These are phyloP conservation scores for Callyntrura sp. DNA, from an alignment of 2,888 invertebrate species.

Conservation along the genomic window DNA sequence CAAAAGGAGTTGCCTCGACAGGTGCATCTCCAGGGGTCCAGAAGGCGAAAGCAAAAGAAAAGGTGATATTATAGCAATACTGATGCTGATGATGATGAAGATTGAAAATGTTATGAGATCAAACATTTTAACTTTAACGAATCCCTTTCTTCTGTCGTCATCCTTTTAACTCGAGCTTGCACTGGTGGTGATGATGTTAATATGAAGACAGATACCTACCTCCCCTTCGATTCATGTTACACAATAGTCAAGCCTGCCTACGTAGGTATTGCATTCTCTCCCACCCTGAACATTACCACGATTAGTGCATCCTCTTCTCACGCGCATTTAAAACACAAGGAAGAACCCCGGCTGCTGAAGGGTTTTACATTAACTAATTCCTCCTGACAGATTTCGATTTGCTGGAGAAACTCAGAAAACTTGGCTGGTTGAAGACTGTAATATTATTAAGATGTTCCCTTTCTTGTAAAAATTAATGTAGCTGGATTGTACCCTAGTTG, in stretches of 20 bases:
- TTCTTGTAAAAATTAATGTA: slow-evolving; percentile 51
- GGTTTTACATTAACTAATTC: slow-evolving; percentile 67
- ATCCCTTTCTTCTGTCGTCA: slow-evolving; percentile 25
- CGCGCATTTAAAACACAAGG: slow-evolving; percentile 49
- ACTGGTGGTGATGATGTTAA: too few species aligned
- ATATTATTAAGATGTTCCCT: slow-evolving; percentile 44
- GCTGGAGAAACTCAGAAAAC: slow-evolving; percentile 7
- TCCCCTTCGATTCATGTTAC: neutral
- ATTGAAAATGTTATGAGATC: slow-evolving; percentile 42
- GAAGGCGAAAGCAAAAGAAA: neutral
- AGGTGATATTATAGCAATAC: neutral
- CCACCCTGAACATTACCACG: slow-evolving; percentile 31
- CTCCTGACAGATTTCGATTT: slow-evolving; percentile 46
- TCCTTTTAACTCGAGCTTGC: neutral
- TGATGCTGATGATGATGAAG: neutral
- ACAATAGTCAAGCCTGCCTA: neutral
- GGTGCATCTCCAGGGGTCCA: slow-evolving; percentile 55
- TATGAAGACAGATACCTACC: neutral
- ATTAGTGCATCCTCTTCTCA: slow-evolving; percentile 30
- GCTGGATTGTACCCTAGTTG: slow-evolving; percentile 17
- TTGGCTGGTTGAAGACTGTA: slow-evolving; percentile 23
- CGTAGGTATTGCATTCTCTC: neutral
- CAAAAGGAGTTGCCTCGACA: slow-evolving; percentile 39
- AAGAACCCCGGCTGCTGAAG: slow-evolving; percentile 42
- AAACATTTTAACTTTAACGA: slow-evolving; percentile 31